Conservation (phyloP, 2,113 vertebrate species). For the Lanius ludovicianus region DNA sequence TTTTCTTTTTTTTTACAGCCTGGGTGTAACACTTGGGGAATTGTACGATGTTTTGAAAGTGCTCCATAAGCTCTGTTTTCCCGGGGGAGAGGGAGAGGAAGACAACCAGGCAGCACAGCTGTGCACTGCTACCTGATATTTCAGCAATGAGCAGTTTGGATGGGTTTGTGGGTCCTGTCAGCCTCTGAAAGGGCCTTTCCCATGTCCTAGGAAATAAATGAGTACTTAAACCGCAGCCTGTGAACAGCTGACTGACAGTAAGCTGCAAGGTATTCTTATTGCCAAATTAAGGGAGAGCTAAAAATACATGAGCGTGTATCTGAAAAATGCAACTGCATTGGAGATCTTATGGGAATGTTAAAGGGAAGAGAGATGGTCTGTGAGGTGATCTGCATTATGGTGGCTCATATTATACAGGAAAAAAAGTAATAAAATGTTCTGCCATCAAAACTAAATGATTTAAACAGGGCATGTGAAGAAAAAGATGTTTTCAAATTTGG, state of each 20-base stretch:
- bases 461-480: not conserved
- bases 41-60: not conserved
- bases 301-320: not conserved
- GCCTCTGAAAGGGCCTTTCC: not conserved
- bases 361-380: not conserved
- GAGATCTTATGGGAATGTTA: not conserved
- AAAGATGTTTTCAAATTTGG: not conserved
- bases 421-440: not conserved
- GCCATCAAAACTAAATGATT: not conserved
- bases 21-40: not conserved
- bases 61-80: not conserved
- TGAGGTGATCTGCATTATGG: not conserved
- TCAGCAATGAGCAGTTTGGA: not conserved
- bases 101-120: not conserved
- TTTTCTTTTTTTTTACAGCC: not conserved
- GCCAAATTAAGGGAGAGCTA: slow-evolving; percentile 15
- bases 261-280: slow-evolving; percentile 24
- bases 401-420: not conserved
- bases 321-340: not conserved
- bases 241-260: not conserved
- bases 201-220: not conserved
- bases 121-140: not conserved
- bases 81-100: not conserved
- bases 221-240: not conserved
- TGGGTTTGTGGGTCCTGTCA: slow-evolving; percentile 1